Conservation (phyloP, 2,113 vertebrate genomes). For the Ochotona curzoniae region DNA sequence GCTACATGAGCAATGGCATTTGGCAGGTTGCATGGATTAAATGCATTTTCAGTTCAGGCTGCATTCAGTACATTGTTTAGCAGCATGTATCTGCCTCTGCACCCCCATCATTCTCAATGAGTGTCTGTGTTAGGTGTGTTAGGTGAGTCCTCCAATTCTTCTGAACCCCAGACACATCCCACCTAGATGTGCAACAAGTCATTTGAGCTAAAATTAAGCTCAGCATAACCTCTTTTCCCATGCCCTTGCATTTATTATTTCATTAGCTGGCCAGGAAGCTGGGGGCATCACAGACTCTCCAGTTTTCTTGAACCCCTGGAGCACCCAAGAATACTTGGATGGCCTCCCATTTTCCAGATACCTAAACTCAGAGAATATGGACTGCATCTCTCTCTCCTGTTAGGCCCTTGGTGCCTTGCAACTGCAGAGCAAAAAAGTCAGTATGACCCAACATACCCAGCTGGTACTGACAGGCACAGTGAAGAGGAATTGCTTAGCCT, state of each 20-base stretch:
- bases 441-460: not conserved
- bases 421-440: not conserved
- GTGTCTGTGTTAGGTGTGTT: not conserved
- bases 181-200: not conserved
- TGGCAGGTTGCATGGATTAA: not conserved
- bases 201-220: not conserved
- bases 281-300: not conserved
- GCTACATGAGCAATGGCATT: not conserved
- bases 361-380: slow-evolving; percentile 21
- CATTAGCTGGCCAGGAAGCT: not conserved
- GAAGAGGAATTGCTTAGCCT: slow-evolving; percentile 16
- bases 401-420: not conserved
- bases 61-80: not conserved
- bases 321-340: not conserved
- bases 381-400: not conserved
- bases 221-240: not conserved
- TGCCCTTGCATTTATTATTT: not conserved
- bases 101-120: not conserved
- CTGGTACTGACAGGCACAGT: not conserved
- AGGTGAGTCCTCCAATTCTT: slow-evolving; percentile 16
- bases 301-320: not conserved
- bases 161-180: not conserved
- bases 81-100: not conserved
- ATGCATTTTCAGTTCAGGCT: not conserved
- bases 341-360: slow-evolving; percentile 38